phyloP scores from a whole-genome alignment of 1,140 invertebrate genomes.

The Cherax quadricarinatus region DNA sequence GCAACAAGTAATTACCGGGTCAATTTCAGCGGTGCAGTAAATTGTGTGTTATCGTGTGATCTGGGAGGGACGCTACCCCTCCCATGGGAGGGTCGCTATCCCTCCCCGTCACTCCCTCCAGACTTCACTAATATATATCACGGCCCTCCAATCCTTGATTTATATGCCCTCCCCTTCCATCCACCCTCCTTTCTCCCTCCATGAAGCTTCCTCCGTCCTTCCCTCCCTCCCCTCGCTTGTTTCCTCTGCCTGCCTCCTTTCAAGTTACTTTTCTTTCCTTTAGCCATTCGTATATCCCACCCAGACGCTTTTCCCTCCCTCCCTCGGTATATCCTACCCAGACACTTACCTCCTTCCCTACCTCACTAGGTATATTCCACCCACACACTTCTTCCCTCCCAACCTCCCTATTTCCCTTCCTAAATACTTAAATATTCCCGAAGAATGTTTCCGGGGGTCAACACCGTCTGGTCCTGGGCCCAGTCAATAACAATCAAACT shows the following conservation, averaged over 20 bases:
- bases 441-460: no score
- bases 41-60: slow-evolving; percentile 47
- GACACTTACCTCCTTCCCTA: not conserved
- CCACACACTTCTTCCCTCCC: not conserved
- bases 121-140: not conserved
- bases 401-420: not conserved
- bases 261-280: not conserved
- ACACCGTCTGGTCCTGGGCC: no score
- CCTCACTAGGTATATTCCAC: not conserved
- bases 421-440: no score
- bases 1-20: slow-evolving; percentile 66
- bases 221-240: not conserved
- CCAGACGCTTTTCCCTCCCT: not conserved
- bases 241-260: no score
- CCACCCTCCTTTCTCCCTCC: no score
- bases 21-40: slow-evolving; percentile 57
- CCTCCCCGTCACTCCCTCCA: not conserved
- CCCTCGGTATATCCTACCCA: not conserved
- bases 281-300: not conserved
- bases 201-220: not conserved
- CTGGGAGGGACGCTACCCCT: not conserved
- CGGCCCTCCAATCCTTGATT: not conserved
- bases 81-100: not conserved
- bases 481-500: no score
- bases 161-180: not conserved